Conservation (phyloP, 2,797 vertebrate species). For the Rhinophrynus dorsalis region DNA sequence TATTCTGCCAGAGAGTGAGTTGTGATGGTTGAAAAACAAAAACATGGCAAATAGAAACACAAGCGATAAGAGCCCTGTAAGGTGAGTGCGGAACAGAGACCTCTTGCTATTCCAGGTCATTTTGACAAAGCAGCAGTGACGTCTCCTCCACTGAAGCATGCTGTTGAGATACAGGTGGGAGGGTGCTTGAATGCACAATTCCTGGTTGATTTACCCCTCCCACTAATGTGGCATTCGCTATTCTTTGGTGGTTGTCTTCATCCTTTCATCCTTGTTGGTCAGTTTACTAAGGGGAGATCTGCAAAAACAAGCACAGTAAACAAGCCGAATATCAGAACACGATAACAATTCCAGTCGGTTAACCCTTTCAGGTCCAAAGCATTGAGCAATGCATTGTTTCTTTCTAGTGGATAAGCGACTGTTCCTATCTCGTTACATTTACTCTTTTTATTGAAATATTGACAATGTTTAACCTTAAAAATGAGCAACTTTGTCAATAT, state of each 20-base stretch:
- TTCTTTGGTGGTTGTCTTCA: constrained; percentile 64
- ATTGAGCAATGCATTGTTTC: too few relatives aligned
- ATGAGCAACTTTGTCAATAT: too few relatives aligned
- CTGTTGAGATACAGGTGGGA: constrained; percentile 59
- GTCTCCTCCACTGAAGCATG: constrained; percentile 97
- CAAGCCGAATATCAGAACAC: too few relatives aligned
- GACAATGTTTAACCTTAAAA: too few relatives aligned
- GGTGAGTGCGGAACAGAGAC: constrained; percentile 82
- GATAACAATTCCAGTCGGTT: too few relatives aligned
- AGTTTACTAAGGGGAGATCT: constrained; percentile 17
- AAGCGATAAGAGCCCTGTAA: constrained; percentile 77
- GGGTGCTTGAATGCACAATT: constrained; percentile 45
- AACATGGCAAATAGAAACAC: constrained; percentile 81
- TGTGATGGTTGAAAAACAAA: constrained; percentile 80
- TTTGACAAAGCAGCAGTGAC: constrained; percentile 93
- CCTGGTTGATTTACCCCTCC: neutral
- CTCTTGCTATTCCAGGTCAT: constrained; percentile 92
- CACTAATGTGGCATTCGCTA: constrained; percentile 41
- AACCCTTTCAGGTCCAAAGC: too few relatives aligned
- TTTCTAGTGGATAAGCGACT: too few relatives aligned
- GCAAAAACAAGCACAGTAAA: neutral
- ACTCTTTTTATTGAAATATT: too few relatives aligned
- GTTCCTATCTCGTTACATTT: too few relatives aligned
- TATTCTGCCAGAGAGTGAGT: constrained; percentile 75
- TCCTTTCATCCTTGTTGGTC: neutral